phyloP scores from a whole-genome alignment of 2,797 vertebrate species.

The Xyrichtys novacula region DNA sequence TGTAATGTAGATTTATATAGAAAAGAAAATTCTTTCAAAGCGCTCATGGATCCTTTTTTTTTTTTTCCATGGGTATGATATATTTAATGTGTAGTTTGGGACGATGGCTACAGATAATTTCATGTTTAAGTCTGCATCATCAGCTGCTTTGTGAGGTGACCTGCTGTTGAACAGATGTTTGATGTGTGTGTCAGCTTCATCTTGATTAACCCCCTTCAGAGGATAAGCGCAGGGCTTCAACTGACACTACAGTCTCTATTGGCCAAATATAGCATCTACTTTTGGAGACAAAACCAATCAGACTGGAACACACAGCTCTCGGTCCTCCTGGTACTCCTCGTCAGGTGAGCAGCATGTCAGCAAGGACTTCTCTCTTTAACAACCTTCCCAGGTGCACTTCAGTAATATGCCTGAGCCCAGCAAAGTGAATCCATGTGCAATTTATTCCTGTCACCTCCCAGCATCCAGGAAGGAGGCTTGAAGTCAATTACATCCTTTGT shows the following conservation, averaged over 20 bases:
- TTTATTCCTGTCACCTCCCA: slow-evolving; percentile 75
- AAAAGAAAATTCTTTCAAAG: too few relatives aligned
- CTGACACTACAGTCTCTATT: slow-evolving; percentile 50
- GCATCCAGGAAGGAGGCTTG: slow-evolving; percentile 63
- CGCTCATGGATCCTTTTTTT: too few relatives aligned
- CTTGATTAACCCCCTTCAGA: slow-evolving; percentile 57
- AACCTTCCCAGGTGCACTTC: slow-evolving; percentile 72
- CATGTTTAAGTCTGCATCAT: too few relatives aligned
- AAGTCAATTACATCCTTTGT: slow-evolving; percentile 71
- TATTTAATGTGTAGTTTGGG: too few relatives aligned
- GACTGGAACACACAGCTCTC: slow-evolving; percentile 48
- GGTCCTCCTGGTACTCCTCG: slow-evolving; percentile 63
- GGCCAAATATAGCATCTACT: slow-evolving; percentile 13
- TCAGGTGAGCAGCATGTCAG: slow-evolving; percentile 69
- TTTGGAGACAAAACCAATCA: slow-evolving; percentile 26
- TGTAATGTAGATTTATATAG: too few relatives aligned
- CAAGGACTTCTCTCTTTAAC: slow-evolving; percentile 59
- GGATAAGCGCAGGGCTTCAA: slow-evolving; percentile 25
- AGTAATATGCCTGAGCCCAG: slow-evolving; percentile 60
- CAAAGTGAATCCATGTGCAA: slow-evolving; percentile 70
- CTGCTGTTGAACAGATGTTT: slow-evolving; percentile 19
- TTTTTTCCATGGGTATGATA: too few relatives aligned
- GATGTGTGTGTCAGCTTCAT: slow-evolving; percentile 32
- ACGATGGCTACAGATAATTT: too few relatives aligned
- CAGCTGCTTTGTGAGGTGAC: neutral